Base-by-base conservation (phyloP, 2,888 invertebrate genomes). In the Pristionchus arcanus region DNA sequence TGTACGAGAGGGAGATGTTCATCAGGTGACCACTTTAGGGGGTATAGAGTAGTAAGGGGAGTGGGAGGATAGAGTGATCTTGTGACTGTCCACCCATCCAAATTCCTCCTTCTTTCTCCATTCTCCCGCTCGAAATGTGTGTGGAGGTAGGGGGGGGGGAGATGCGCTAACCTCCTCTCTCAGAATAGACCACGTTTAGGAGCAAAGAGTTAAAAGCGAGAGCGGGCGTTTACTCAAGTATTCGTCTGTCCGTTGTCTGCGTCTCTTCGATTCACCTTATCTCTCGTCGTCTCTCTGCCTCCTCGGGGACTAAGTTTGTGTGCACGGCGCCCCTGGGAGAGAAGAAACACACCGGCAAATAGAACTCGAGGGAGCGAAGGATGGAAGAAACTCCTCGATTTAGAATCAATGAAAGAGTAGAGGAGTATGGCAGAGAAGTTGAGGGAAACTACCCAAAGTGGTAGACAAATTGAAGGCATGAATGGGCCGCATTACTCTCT, bases 341-440 rank as follows among this genome's bases (percentile, higher is more conserved):
- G 81, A 53, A 81, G 81, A 81, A 81, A 81, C 81, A 71, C 34
- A 87, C 87, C 87, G 87, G 87, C 87, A 87, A 87, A 87, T 87
- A 87, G 87, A 87, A 87, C 84, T 59, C 13, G 34, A 21, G 81
- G 81, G 37, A n/a, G 77, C 49, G 49, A 74, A 21, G 42, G 42
- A 13, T 11, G 68, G 28, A 28, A 68, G 68, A 68, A 74, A 74
- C 42, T 11, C 59, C 84, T 63, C 59, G 59, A 49, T 87, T 87
- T 87, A 63, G 87, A 87, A 49, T 59, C 34, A 37, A 63, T 53
- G 28, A 59, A 59, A 53, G 63, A 85, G 85, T 55, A 37, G 19
- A 59, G 28, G 63, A 85, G 85, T 55, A 37, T 25, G 42, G 63
- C 25, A 55, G 25, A 19, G 84, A 55, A 31, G 37, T n/a, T n/a